phyloP scores from a whole-genome alignment of 2,888 invertebrate species.

The Choreutis nemorana region DNA sequence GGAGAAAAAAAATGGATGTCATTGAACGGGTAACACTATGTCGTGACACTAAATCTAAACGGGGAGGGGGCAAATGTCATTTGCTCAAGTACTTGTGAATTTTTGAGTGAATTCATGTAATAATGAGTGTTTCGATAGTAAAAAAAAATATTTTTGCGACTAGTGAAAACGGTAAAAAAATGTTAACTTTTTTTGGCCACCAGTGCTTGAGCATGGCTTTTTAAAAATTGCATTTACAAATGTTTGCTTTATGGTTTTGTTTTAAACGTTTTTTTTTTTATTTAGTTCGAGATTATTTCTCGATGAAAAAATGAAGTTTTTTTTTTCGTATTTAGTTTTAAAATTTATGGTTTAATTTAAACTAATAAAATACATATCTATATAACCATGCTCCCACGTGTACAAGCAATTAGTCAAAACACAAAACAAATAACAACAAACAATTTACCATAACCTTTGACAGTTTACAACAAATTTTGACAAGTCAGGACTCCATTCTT shows the following conservation, averaged over 20 bases:
- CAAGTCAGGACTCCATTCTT: too few species aligned
- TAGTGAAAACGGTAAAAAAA: too few species aligned
- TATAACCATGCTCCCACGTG: slow-evolving; percentile 43
- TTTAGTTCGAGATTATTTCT: slow-evolving; percentile 45
- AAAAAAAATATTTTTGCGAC: too few species aligned
- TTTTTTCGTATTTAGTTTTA: too few species aligned
- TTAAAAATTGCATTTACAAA: slow-evolving; percentile 44
- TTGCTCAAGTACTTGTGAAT: slow-evolving; percentile 27
- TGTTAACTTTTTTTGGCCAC: slow-evolving; percentile 14
- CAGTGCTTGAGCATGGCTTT: slow-evolving; percentile 23
- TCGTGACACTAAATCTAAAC: slow-evolving; percentile 47
- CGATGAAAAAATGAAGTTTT: slow-evolving; percentile 19
- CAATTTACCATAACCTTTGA: too few species aligned
- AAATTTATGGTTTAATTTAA: too few species aligned
- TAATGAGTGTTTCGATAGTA: too few species aligned
- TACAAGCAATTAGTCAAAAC: slow-evolving; percentile 54
- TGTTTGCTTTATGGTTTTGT: slow-evolving; percentile 35
- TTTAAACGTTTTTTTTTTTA: slow-evolving; percentile 15
- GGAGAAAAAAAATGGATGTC: slow-evolving; percentile 62
- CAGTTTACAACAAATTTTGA: too few species aligned
- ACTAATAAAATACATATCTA: slow-evolving; percentile 13
- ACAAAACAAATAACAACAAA: slow-evolving; percentile 43
- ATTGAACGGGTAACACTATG: slow-evolving; percentile 60
- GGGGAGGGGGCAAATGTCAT: slow-evolving; percentile 24
- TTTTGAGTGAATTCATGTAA: slow-evolving; percentile 3